Base-by-base conservation (phyloP, 2,888 invertebrate genomes). In the Pecten maximus region DNA sequence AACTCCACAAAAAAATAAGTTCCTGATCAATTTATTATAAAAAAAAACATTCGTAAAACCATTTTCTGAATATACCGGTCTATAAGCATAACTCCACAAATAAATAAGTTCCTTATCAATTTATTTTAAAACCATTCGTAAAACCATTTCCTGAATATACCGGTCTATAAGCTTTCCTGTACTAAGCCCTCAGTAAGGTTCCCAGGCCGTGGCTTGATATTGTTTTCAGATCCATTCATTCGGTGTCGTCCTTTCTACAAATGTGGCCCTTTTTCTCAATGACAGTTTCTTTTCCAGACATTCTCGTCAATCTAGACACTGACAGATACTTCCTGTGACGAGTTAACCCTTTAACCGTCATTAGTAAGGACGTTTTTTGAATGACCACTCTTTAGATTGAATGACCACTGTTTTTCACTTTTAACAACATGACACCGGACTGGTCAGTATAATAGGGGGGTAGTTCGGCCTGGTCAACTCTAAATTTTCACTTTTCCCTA, bases 401-500 rank as follows among this genome's bases (percentile, higher is more conserved):
- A 74, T 74, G 74, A 74, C 74, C 74, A 74, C 74, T 74, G 74
- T 74, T 74, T 74, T 74, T 74, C 74, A 74, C 74, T 74, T 28
- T 74, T 74, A 74, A 28, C 74, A 74, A 74, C 74, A 74, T 74
- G 74, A 74, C 74, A 74, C 74, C 35, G 35, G 15, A 8, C 74
- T 74, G 74, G 74, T 74, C 35, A 35, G 74, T 74, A 74, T 74
- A 74, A 74, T 35, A 74, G 74, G 74, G n/a, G 12, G 74, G 28
- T 74, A 74, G 74, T 74, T 74, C 28, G 74, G 74, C 74, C 28
- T 74, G 74, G 74, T 74, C 74, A 74, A 74, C 74, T 74, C 74
- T 28, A 74, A 74, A 74, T 74, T 74, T 74, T 74, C 74, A 74
- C 74, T 74, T 35, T n/a, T 74, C 74, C 28, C 74, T 74, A 35